A percentile compares a stretch with the other conserved stretches of the same genome.
Conservation (phyloP, 2,888 invertebrate species). For the Stictocephala bisonia region DNA sequence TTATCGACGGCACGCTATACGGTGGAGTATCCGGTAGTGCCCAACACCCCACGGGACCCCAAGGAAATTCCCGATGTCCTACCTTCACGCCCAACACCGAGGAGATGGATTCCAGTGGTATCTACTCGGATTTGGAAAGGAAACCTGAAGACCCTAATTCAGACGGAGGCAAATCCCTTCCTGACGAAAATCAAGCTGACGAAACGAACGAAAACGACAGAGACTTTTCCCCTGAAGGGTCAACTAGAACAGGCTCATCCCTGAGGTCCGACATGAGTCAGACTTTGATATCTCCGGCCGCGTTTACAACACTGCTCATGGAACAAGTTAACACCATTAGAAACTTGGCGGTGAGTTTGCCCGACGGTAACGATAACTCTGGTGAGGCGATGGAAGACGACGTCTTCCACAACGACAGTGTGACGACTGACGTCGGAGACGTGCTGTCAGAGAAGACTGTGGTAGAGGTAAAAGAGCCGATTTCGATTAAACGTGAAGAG, state of each 20-base stretch:
- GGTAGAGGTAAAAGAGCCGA: slow-evolving; percentile 12
- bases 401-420: slow-evolving; percentile 5
- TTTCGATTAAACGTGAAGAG: neutral
- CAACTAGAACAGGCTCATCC: slow-evolving; percentile 67
- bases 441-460: slow-evolving; percentile 27
- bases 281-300: slow-evolving; percentile 52
- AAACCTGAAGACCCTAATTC: slow-evolving; percentile 70
- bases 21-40: slow-evolving; percentile 65
- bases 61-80: slow-evolving; percentile 44
- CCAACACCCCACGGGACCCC: slow-evolving; percentile 49
- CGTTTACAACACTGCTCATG: slow-evolving; percentile 52
- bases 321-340: slow-evolving; percentile 55
- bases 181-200: slow-evolving; percentile 60
- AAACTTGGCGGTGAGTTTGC: slow-evolving; percentile 49
- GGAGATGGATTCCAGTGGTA: slow-evolving; percentile 92
- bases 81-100: slow-evolving; percentile 70
- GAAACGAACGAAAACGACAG: slow-evolving; percentile 65
- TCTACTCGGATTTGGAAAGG: slow-evolving; percentile 88
- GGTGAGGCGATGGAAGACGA: slow-evolving; percentile 31
- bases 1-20: slow-evolving; percentile 91
- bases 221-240: slow-evolving; percentile 75
- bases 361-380: slow-evolving; percentile 36
- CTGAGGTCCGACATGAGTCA: slow-evolving; percentile 66
- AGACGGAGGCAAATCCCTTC: slow-evolving; percentile 47
- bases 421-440: slow-evolving; percentile 5